These are phyloP conservation scores for Varanus komodoensis DNA, from an alignment of 2,113 vertebrate genomes.

Conservation along the genomic window DNA sequence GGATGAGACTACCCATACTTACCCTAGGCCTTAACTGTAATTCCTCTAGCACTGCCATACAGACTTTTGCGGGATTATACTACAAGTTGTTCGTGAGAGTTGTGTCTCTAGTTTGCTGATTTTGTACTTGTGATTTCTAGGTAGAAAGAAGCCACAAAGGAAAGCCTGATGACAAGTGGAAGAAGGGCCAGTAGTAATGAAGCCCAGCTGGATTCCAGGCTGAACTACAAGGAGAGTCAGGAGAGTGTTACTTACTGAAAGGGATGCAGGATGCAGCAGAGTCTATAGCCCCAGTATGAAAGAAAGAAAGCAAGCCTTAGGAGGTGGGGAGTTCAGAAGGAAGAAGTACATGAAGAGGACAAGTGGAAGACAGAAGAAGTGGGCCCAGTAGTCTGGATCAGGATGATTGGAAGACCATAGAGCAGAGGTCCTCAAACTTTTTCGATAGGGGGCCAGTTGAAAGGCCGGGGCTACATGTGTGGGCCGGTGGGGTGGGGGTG, in stretches of 20 bases:
- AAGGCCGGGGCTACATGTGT: too few species aligned
- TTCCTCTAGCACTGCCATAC: not conserved
- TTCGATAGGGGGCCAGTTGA: too few species aligned
- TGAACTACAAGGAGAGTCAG: not conserved
- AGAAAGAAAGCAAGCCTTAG: not conserved
- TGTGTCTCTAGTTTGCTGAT: not conserved
- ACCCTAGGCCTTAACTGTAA: not conserved
- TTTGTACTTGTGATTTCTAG: not conserved
- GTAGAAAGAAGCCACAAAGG: not conserved
- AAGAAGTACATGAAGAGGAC: not conserved
- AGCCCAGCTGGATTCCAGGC: not conserved
- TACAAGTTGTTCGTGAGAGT: not conserved
- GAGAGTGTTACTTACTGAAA: not conserved
- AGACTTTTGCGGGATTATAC: not conserved
- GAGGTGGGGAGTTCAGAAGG: not conserved
- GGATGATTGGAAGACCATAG: not conserved
- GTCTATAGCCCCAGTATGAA: not conserved
- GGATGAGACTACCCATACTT: not conserved
- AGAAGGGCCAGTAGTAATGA: not conserved
- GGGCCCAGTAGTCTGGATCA: not conserved
- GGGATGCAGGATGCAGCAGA: not conserved
- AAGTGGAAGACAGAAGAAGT: not conserved
- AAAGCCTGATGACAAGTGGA: not conserved
- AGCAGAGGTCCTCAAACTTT: too few species aligned
- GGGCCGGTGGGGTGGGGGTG: too few species aligned